Conservation (phyloP, 2,113 vertebrate genomes). For the Sminthopsis crassicaudata region DNA sequence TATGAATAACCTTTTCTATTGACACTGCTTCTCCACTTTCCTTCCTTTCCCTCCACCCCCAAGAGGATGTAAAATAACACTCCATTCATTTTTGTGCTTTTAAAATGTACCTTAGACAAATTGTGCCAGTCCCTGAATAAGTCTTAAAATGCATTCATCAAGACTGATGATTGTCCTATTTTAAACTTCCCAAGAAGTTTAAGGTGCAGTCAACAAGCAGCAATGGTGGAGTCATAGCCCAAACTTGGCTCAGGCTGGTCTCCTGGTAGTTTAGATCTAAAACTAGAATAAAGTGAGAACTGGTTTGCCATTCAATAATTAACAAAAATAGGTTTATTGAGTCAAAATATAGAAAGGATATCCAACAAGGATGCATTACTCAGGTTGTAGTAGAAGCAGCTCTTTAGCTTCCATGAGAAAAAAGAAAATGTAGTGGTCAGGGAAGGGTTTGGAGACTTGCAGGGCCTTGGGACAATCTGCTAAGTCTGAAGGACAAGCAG, state of each 20-base stretch:
- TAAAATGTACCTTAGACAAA: slow-evolving; percentile 27
- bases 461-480: not conserved
- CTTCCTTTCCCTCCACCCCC: slow-evolving; percentile 47
- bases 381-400: not conserved
- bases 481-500: not conserved
- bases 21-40: slow-evolving; percentile 44
- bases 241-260: not conserved
- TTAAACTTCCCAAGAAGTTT: slow-evolving; percentile 8
- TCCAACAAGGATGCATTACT: not conserved
- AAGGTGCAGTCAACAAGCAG: not conserved
- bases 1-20: slow-evolving; percentile 73
- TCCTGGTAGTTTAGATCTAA: not conserved
- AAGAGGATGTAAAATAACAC: slow-evolving; percentile 66
- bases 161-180: slow-evolving; percentile 47
- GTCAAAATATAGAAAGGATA: not conserved
- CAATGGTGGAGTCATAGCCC: not conserved
- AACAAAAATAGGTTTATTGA: not conserved
- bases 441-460: not conserved
- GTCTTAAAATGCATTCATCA: slow-evolving; percentile 63
- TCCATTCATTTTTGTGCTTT: slow-evolving; percentile 70
- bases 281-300: not conserved
- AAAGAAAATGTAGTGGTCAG: not conserved
- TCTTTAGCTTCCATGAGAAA: not conserved
- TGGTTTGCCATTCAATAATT: not conserved
- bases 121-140: slow-evolving; percentile 71